Base-by-base conservation (phyloP, 1,140 invertebrate genomes). In the Sycophaga agraensis region DNA sequence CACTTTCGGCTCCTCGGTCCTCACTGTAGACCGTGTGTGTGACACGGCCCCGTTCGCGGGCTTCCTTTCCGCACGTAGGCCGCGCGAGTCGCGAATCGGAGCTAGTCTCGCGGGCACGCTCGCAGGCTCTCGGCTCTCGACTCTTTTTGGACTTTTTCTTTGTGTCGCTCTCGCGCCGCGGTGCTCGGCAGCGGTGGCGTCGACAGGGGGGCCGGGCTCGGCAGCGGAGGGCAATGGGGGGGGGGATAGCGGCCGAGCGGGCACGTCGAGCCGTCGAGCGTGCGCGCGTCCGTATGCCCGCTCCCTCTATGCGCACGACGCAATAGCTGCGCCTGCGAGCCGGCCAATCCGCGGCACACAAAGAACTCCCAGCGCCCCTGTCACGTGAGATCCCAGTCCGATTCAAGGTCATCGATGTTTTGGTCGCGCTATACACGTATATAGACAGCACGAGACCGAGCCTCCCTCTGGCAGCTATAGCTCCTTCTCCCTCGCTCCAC, bases 351-450 rank as follows among this genome's bases (percentile, higher is more conserved):
- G 21, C 21, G 65, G 77, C 80, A 76, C 77, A 78, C 75, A 75
- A 71, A 40, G 53, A 37, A 37, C 58, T 59, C 50, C 50, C 50
- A 42, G 21, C 43, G 8, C 55, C 22, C n/a, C n/a, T n/a, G 28
- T 57, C 22, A 31, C 22, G 46, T 17, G 53, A 43, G 24, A 9
- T 4, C 34, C 9, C 14, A n/a, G 65, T 49, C 64, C 65, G 68
- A 63, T 73, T 74, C 81, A 83, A 83, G 82, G 82, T 81, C 82
- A 76, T 71, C 76, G 70, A 59, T 83, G 80, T 83, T 83, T 83
- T 83, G 82, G 73, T 80, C 65, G 57, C 14, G n/a, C 35, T 56
- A 68, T 69, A 69, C 59, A 64, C 59, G 59, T 58, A 66, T 59
- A 63, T 50, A 48, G n/a, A 61, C 12, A n/a, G n/a, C n/a, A n/a